Base-by-base conservation (phyloP, 2,113 vertebrate species). In the Enhydra lutris region DNA sequence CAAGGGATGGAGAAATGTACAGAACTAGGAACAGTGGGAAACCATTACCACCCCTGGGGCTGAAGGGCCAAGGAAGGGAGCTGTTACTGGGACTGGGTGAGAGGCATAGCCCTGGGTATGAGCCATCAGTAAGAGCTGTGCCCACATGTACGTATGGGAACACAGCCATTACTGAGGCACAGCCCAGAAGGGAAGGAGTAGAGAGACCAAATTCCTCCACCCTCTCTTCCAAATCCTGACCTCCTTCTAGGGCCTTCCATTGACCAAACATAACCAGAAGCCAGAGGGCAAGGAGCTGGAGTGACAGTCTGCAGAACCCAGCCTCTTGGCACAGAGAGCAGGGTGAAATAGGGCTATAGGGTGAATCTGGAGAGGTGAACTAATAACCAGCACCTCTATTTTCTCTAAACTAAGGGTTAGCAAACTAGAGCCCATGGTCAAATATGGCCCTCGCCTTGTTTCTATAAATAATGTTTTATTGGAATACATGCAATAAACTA, bases 391-490 rank as follows among this genome's bases (percentile, higher is more conserved):
- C 23, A 91, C 10, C 61, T 24, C 59, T n/a, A 59, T 31, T 89
- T 84, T 63, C 36, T 42, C 52, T 79, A 26, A 94, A 47, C 13
- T 21, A 79, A 20, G 34, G 1, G 20, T 87, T 88, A 79, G n/a
- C 26, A 63, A 96, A 88, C 29, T 36, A 21, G 3, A 17, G 31
- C 23, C 20, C 82, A 69, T 15, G 29, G 67, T 67, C 42, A 45
- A 81, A 83, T 78, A n/a, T 91, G 39, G 65, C 59, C n/a, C 21
- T 45, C 57, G 13, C 36, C 29, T n/a, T 83, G 50, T 84, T 96
- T 92, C 76, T 79, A 63, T 36, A 71, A 85, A 69, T 55, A 55
- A 85, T 85, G 65, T 94, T 93, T 87, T 88, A 94, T 36, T 91
- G 74, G 21, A 83, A 91, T 34, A 76, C 67, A 34, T 78, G 23